These are phyloP conservation scores for Parnassius orleans DNA, from an alignment of 2,888 invertebrate species.

Conservation along the genomic window DNA sequence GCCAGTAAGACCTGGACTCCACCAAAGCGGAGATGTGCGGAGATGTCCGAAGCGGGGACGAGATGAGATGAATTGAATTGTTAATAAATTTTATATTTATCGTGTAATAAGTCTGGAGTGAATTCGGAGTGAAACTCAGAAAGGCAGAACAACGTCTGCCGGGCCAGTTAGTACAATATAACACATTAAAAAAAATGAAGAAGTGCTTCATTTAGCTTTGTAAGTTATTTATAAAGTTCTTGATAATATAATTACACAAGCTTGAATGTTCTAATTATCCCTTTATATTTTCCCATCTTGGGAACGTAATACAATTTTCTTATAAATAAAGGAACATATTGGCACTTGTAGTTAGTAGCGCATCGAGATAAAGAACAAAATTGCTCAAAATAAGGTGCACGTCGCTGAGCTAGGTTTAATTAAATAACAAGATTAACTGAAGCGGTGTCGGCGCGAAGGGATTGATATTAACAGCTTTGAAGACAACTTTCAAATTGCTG, in stretches of 20 bases:
- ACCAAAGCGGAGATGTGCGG: too few species aligned
- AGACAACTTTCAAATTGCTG: slow-evolving; percentile 40
- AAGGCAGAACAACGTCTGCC: too few species aligned
- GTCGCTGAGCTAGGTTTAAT: slow-evolving; percentile 21
- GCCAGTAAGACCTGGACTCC: too few species aligned
- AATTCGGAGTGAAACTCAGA: too few species aligned
- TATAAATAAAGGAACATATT: slow-evolving; percentile 8
- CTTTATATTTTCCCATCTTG: background rate
- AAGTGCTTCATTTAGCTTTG: too few species aligned
- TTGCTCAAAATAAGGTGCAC: slow-evolving; percentile 13
- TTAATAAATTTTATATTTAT: too few species aligned
- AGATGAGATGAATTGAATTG: too few species aligned
- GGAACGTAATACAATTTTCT: slow-evolving; percentile 9
- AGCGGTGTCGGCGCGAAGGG: slow-evolving; percentile 12
- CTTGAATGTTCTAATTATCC: slow-evolving; percentile 2
- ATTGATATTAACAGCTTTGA: slow-evolving; percentile 24
- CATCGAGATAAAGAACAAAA: slow-evolving; percentile 17
- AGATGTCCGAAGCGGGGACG: too few species aligned
- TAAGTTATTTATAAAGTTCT: background rate
- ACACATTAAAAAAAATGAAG: too few species aligned
- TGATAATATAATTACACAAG: slow-evolving; percentile 1
- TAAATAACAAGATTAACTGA: slow-evolving; percentile 30
- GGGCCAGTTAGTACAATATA: too few species aligned
- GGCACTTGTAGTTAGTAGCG: slow-evolving; percentile 15
- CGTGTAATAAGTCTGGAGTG: too few species aligned